phyloP scores from a whole-genome alignment of 2,797 vertebrate species.

The Spatula versicolor region DNA sequence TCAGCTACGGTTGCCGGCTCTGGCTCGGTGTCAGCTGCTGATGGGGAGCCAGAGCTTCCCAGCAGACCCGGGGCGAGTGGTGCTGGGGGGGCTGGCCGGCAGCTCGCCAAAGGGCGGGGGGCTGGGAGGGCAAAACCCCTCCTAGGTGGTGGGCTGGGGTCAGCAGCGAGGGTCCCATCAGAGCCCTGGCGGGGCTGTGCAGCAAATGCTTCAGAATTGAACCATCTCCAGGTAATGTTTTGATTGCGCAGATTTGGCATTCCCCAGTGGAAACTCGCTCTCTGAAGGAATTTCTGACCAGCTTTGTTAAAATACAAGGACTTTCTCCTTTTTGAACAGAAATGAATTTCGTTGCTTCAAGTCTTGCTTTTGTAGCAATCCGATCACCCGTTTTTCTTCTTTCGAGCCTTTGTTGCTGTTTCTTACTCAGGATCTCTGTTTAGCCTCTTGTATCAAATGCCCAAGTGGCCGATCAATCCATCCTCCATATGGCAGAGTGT shows the following conservation, averaged over 20 bases:
- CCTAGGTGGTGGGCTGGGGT: accelerated
- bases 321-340: neutral
- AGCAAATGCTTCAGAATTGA: neutral
- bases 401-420: neutral
- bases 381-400: neutral
- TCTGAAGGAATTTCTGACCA: slow-evolving; percentile 27
- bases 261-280: slow-evolving; percentile 10
- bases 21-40: neutral
- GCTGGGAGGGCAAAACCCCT: neutral
- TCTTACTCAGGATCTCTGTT: neutral
- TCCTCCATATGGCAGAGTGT: neutral
- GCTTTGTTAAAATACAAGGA: neutral
- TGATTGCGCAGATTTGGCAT: slow-evolving; percentile 15
- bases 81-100: neutral
- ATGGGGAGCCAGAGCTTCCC: neutral
- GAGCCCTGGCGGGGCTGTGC: neutral
- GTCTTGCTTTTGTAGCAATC: neutral
- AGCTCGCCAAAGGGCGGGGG: neutral
- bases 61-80: neutral
- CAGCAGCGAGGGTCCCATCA: neutral
- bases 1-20: slow-evolving; percentile 31
- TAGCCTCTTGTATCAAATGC: neutral
- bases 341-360: neutral
- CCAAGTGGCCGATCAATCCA: neutral
- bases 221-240: slow-evolving; percentile 17